phyloP scores from a whole-genome alignment of 2,888 invertebrate species.

The Lepidocyrtinus sp. region DNA sequence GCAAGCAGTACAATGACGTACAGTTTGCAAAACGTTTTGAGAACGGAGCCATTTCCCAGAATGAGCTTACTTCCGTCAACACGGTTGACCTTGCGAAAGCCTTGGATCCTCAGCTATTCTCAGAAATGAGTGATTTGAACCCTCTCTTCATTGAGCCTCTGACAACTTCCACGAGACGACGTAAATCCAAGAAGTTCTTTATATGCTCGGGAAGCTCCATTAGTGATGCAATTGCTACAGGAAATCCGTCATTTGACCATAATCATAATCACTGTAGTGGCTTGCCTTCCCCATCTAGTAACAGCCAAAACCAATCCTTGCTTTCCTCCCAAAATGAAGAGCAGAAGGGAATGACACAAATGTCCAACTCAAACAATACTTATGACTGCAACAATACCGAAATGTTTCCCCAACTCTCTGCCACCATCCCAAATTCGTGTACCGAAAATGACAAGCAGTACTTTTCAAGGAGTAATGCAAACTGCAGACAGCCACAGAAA shows the following conservation, averaged over 20 bases:
- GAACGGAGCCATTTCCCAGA: slow-evolving; percentile 30
- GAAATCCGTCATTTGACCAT: background rate
- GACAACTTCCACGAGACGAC: background rate
- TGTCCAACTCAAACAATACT: background rate
- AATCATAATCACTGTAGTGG: background rate
- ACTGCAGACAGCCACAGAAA: background rate
- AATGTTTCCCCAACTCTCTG: slow-evolving; percentile 43
- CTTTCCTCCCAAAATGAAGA: background rate
- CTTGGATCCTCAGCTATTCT: slow-evolving; percentile 23
- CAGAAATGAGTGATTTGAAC: slow-evolving; percentile 34
- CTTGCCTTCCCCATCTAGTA: background rate
- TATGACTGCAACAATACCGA: slow-evolving; percentile 42
- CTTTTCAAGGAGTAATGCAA: background rate
- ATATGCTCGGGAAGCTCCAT: background rate
- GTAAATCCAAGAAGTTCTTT: slow-evolving; percentile 27
- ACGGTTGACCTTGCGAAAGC: slow-evolving; percentile 39
- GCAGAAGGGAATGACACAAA: background rate
- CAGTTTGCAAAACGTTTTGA: slow-evolving; percentile 43
- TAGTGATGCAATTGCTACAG: background rate
- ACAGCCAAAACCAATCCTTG: too few species aligned
- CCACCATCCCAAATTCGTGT: background rate
- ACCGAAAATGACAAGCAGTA: background rate
- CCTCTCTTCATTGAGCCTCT: background rate
- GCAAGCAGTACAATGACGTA: slow-evolving; percentile 52
- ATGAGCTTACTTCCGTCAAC: slow-evolving; percentile 35